Base-by-base conservation (phyloP, 2,888 invertebrate genomes). In the Callyntrura guangdongensis region DNA sequence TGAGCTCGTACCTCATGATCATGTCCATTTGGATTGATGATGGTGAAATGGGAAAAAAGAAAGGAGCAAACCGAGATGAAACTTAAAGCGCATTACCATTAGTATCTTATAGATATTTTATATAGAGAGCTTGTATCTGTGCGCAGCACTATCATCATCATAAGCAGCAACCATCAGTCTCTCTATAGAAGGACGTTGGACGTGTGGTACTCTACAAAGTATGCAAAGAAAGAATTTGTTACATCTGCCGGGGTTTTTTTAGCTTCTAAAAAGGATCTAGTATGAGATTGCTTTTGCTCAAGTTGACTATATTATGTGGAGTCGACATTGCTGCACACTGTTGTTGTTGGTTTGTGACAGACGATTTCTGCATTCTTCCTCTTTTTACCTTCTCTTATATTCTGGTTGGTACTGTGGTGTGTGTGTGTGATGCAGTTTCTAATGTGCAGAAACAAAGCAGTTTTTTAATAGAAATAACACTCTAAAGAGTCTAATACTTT, bases 1-100 rank as follows among this genome's bases (percentile, higher is more conserved):
- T 47, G 90, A 86, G 86, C 90, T 86, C 90, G 86, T 90, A 90
- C 79, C 83, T 90, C 90, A 90, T 90, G 61, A 53, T 89, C 81
- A 86, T 77, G 74, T 74, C 79, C 74, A 77, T 77, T 77, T 79
- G 85, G 89, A 85, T 86, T 90, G 90, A 90, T 90, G 90, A 90
- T 85, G 85, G 82, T 85, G 85, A 89, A 88, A 88, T 88, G 82
- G 86, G 20, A 85, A 86, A 85, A 79, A 72, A 86, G 64, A 77
- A 53, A 69, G 72, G 74, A 74, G 74, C 74, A 74, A 74, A 74
- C 74, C 22, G 49, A 25, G 64, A 86, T 77, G 61, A 83, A 83
- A 67, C 83, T 83, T 17, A 79, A 36, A 79, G 79, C 79, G 79
- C 59, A 79, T 79, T 79, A 69, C 22, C 59, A 53, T 36, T 49